Base-by-base conservation (phyloP, 2,113 vertebrate species). In the Sebastes schlegelii region DNA sequence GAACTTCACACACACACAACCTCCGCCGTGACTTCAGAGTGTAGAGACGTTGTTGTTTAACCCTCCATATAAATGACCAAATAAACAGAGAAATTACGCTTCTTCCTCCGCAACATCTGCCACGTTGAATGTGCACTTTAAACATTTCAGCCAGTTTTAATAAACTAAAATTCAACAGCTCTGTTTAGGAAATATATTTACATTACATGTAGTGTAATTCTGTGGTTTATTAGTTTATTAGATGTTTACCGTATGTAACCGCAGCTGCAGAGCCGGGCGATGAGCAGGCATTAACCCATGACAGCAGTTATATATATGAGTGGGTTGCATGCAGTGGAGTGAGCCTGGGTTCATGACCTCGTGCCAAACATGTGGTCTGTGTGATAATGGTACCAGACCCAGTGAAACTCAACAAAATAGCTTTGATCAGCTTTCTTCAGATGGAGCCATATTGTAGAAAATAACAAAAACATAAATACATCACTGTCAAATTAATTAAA, bases 281-380 rank as follows among this genome's bases (percentile, higher is more conserved):
- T 68, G 66, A 60, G 13, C 10, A 8, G 49, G 4, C 12, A 12
- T 66, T 63, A 66, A 87, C 68, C 67, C 48, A 8, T 54, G 45
- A 40, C 48, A 77, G 54, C 45, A 40, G 73, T 42, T 55, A 1
- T 19, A 13, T 13, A 26, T 17, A 26, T 40, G 16, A 74, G 21
- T 17, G 10, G n/a, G 34, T 63, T 54, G 34, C 34, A 48, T 68
- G 43, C 52, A 34, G 19, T 21, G 8, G 21, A 58, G 54, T 23
- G 23, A 58, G 14, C n/a, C 0, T 14, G 6, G 65, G 67, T 61
- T 75, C 16, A 51, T 7, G 66, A 65, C 66, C 42, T 48, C 3
- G 6, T 46, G 40, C 34, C 72, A 69, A n/a, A 82, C 83, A 66
- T 73, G 52, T 83, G 78, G 62, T 64, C 46, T 13, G 19, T 34